Percentiles rank a stretch among this genome's conserved stretches.
Evolutionary conservation across 2,113 vertebrate genomes (phyloP).

Genomic region (Carollia perspicillata): DNA sequence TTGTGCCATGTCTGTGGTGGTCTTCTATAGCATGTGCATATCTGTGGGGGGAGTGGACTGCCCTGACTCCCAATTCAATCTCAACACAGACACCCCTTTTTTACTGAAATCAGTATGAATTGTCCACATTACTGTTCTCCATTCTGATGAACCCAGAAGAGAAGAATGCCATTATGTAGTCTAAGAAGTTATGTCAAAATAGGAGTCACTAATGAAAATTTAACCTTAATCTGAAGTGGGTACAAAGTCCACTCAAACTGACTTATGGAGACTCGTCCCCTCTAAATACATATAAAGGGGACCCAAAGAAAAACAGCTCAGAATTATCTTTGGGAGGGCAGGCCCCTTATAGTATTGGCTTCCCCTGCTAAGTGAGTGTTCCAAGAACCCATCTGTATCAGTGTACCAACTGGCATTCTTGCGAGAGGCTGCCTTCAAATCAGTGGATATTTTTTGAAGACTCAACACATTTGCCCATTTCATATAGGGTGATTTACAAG

Average conservation of each 20-base stretch:
- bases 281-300: not conserved
- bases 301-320: too few relatives aligned
- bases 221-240: not conserved
- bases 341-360: too few relatives aligned
- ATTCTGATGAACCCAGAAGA: not conserved
- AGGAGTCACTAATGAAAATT: not conserved
- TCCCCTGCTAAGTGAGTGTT: too few relatives aligned
- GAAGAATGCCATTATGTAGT: not conserved
- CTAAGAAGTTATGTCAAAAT: not conserved
- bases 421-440: too few relatives aligned
- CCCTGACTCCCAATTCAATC: not conserved
- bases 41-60: not conserved
- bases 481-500: too few relatives aligned
- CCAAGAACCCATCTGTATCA: too few relatives aligned
- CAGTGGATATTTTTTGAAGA: too few relatives aligned
- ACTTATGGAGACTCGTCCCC: not conserved
- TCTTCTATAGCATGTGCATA: not conserved
- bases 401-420: too few relatives aligned
- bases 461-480: too few relatives aligned
- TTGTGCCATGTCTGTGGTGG: not conserved
- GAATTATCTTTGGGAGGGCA: too few relatives aligned
- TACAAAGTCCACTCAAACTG: not conserved
- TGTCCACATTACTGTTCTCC: not conserved
- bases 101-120: not conserved
- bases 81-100: not conserved